Evolutionary conservation across 1,140 invertebrate genomes (phyloP).

Genomic region (Drosophila subobscura): DNA sequence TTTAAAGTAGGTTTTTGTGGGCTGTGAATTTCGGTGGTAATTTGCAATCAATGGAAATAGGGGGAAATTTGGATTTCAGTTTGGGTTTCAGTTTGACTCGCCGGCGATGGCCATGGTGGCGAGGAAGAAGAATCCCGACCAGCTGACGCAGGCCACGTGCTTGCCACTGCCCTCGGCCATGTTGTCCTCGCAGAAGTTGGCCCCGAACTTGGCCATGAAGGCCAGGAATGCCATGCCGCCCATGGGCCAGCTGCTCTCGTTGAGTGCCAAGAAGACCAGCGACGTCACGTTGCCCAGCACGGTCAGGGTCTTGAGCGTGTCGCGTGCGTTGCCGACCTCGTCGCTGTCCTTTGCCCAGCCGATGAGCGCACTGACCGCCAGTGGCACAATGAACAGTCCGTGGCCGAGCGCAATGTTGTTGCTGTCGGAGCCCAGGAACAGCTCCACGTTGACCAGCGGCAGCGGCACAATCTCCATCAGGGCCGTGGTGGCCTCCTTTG

Average conservation of each 20-base stretch:
- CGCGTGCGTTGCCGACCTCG: conserved; percentile 1
- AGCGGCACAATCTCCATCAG: conserved; percentile 64
- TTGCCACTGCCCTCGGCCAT: conserved; percentile 11
- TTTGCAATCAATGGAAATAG: too few relatives aligned
- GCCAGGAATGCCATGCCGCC: conserved; percentile 70
- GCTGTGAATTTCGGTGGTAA: too few relatives aligned
- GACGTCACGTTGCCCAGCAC: conserved; percentile 72
- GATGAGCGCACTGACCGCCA: conserved; percentile 44
- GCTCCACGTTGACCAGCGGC: conserved; percentile 66
- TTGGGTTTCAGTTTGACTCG: conserved; percentile 21
- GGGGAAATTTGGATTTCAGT: too few relatives aligned
- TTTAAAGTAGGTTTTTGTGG: too few relatives aligned
- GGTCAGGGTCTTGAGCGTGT: conserved; percentile 61
- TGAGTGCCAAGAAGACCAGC: conserved; percentile 61
- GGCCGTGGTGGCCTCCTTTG: conserved; percentile 2
- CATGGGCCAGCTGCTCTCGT: conserved; percentile 55
- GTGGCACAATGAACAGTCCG: conserved; percentile 66
- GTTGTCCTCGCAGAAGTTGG: conserved; percentile 31
- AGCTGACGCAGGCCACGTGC: conserved; percentile 46
- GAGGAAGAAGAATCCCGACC: conserved; percentile 52
- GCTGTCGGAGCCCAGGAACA: conserved; percentile 48
- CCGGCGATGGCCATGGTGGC: conserved; percentile 29
- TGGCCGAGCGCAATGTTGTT: conserved; percentile 71
- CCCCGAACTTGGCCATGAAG: conserved; percentile 65
- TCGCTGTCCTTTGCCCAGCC: conserved; percentile 16